phyloP scores from a whole-genome alignment of 2,888 invertebrate species.

The Pandemis heparana region DNA sequence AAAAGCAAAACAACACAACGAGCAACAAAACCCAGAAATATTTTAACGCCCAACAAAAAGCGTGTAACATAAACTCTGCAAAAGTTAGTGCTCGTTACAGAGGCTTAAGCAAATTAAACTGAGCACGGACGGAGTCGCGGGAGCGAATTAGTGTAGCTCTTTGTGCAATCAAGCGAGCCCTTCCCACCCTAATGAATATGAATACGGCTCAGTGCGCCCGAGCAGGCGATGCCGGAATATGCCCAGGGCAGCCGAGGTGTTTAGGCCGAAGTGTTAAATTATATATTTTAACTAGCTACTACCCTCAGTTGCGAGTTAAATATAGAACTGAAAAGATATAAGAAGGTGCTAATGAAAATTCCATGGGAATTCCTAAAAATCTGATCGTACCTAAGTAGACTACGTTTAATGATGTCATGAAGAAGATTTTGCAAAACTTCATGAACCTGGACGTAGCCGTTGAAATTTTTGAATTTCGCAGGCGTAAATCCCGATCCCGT shows the following conservation, averaged over 20 bases:
- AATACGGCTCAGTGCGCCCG: constrained; percentile 72
- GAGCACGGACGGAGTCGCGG: constrained; percentile 69
- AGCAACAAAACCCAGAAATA: constrained; percentile 10
- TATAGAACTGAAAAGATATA: too few relatives aligned
- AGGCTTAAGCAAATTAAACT: constrained; percentile 74
- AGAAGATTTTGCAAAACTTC: too few relatives aligned
- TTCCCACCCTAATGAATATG: constrained; percentile 83
- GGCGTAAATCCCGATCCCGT: too few relatives aligned
- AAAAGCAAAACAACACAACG: neutral
- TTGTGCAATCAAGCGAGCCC: constrained; percentile 85
- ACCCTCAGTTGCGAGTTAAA: too few relatives aligned
- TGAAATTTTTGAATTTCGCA: too few relatives aligned
- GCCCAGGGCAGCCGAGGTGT: constrained; percentile 8
- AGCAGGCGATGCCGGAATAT: neutral
- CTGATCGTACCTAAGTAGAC: too few relatives aligned
- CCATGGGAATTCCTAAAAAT: too few relatives aligned
- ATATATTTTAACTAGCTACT: neutral
- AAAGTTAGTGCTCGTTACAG: constrained; percentile 61
- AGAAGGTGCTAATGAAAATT: too few relatives aligned
- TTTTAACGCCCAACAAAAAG: constrained; percentile 27
- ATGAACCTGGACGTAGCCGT: too few relatives aligned
- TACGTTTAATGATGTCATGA: too few relatives aligned
- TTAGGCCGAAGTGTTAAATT: constrained; percentile 23
- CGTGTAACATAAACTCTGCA: constrained; percentile 44
- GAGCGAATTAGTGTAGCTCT: constrained; percentile 81